Conservation (phyloP, 2,797 vertebrate genomes). For the Zonotrichia albicollis region DNA sequence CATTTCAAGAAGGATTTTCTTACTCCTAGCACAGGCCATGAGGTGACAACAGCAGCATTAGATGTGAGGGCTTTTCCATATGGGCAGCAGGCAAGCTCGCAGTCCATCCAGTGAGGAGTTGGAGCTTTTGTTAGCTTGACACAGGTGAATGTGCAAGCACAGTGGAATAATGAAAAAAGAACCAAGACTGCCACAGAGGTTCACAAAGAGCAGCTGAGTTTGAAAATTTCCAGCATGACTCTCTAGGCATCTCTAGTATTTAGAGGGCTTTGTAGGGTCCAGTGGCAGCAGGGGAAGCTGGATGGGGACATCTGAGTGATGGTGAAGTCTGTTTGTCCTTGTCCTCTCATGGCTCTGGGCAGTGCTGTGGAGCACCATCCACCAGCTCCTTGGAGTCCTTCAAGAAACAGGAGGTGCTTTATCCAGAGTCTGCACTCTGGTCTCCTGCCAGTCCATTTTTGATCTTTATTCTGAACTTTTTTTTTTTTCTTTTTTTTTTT, state of each 20-base stretch:
- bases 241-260: not conserved
- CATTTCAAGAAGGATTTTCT: not conserved
- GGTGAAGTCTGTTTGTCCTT: not conserved
- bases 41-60: not conserved
- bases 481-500: too few species aligned
- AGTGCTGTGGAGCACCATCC: fast-evolving
- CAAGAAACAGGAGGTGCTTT: not conserved
- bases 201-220: not conserved
- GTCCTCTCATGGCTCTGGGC: not conserved
- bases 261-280: not conserved
- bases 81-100: not conserved
- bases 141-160: not conserved
- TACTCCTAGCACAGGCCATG: not conserved
- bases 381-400: not conserved
- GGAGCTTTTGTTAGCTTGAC: not conserved
- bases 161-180: not conserved
- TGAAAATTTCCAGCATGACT: not conserved
- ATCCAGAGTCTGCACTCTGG: not conserved
- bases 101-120: not conserved
- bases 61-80: not conserved
- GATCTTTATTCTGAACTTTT: not conserved
- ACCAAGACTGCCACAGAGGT: not conserved
- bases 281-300: not conserved
- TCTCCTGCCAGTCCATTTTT: not conserved
- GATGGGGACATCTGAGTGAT: not conserved